Evolutionary conservation across 2,888 invertebrate genomes (phyloP).

Genomic region (Lepidochitona cinerea): DNA sequence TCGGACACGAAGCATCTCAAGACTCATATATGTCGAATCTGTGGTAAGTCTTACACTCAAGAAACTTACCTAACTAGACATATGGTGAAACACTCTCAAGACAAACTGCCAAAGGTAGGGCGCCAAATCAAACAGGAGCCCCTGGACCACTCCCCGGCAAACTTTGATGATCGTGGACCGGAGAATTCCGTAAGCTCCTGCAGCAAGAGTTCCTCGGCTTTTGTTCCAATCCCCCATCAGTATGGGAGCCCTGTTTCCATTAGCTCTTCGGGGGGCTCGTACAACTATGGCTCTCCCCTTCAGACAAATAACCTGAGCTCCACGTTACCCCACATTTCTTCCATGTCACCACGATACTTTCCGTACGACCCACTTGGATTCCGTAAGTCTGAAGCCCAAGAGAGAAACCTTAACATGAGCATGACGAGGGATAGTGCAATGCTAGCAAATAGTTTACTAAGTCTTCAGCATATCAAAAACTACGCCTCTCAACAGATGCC

Average conservation of each 20-base stretch:
- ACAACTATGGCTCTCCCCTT: conserved; percentile 45
- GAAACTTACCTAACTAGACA: conserved; percentile 99
- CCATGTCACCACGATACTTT: conserved; percentile 74
- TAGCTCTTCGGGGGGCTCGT: conserved; percentile 40
- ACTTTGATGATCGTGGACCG: conserved; percentile 26
- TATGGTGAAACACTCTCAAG: conserved; percentile 91
- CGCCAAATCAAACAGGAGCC: conserved; percentile 61
- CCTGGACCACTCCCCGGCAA: conserved; percentile 41
- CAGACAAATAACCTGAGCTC: conserved; percentile 58
- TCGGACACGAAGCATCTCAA: conserved; percentile 93
- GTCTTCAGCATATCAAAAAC: conserved; percentile 95
- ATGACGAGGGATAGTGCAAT: conserved; percentile 45
- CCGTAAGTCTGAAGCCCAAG: conserved; percentile 76
- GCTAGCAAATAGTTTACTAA: conserved; percentile 64
- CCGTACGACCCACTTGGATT: conserved; percentile 92
- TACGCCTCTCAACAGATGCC: conserved; percentile 72
- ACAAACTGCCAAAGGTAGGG: conserved; percentile 38
- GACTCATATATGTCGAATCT: conserved; percentile 99
- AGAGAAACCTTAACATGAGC: conserved; percentile 56
- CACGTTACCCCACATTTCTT: conserved; percentile 66
- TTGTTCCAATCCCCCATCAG: conserved; percentile 86
- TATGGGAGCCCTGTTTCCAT: conserved; percentile 42
- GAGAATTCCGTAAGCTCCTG: conserved; percentile 29
- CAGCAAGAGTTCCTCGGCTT: conserved; percentile 76
- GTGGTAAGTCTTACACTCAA: conserved; percentile 99